These are phyloP conservation scores for Crocidura indochinensis DNA, from an alignment of 2,797 vertebrate genomes.

Conservation along the genomic window DNA sequence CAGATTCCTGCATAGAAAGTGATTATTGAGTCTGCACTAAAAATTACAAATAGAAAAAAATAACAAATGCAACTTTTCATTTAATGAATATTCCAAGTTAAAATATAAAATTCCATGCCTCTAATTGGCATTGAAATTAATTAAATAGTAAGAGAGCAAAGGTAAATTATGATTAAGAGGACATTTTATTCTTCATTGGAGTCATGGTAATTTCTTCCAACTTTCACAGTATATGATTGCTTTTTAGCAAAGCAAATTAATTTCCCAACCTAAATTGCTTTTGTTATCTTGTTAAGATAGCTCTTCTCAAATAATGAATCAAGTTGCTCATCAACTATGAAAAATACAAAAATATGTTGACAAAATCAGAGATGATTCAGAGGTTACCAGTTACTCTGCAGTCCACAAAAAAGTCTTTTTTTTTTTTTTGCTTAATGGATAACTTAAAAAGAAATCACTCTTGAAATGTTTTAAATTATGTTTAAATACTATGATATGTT, in stretches of 20 bases:
- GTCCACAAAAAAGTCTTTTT: slow-evolving; percentile 2
- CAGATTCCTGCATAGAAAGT: slow-evolving; percentile 51
- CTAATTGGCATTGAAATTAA: slow-evolving; percentile 24
- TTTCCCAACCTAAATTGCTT: slow-evolving; percentile 57
- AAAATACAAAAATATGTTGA: slow-evolving; percentile 59
- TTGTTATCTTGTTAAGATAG: slow-evolving; percentile 49
- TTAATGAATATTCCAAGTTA: slow-evolving; percentile 42
- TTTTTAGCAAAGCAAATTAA: slow-evolving; percentile 70
- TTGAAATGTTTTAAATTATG: slow-evolving; percentile 52
- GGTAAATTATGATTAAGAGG: neutral
- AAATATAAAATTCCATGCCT: slow-evolving; percentile 52
- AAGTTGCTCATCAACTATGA: slow-evolving; percentile 70
- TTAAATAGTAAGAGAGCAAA: neutral
- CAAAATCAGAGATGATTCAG: slow-evolving; percentile 35
- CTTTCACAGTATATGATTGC: slow-evolving; percentile 63
- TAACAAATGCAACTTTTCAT: neutral
- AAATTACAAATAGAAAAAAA: slow-evolving; percentile 30
- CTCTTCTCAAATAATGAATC: slow-evolving; percentile 63
- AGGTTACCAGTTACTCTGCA: neutral
- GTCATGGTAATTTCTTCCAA: slow-evolving; percentile 61
- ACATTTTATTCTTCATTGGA: slow-evolving; percentile 21
- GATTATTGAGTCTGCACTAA: slow-evolving; percentile 28
- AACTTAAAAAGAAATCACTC: slow-evolving; percentile 43
- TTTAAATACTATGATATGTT: slow-evolving; percentile 10
- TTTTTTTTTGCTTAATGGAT: slow-evolving; percentile 24